Base-by-base conservation (phyloP, 1,140 invertebrate genomes). In the Drosophila ercepeae region DNA sequence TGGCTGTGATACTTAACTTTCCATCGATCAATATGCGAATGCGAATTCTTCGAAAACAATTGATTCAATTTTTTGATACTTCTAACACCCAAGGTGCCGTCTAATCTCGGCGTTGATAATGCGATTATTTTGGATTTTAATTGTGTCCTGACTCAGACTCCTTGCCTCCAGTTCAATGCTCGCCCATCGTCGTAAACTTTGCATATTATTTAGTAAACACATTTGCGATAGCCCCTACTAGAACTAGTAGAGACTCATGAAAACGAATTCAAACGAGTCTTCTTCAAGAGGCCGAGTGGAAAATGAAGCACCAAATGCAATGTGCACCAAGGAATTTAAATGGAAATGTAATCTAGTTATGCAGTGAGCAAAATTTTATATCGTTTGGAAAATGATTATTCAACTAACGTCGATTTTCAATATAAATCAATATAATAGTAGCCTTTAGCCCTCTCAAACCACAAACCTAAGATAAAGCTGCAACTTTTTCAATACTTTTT, bases 11-110 rank as follows among this genome's bases (percentile, higher is more conserved):
- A 86, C 67, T 86, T 34, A 44, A 44, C 64, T 75, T 60, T 34
- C 41, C 67, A 79, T 84, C 77, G 53, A 78, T 71, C 77, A 84
- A 36, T 52, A 63, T 58, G 45, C 68, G 13, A 76, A 63, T 58
- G 45, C 68, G 13, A 76, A 68, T 77, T 73, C 53, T 45, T 14
- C 5, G 34, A n/a, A n/a, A 65, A 76, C 72, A 86, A 81, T 74
- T 55, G 72, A 65, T 53, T 77, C 75, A 45, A 76, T 69, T 74
- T 74, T 76, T 23, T 44, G 54, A 65, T 60, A 58, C 49, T 65
- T 75, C 60, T 76, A 74, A 70, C 59, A 67, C 54, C 41, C 27
- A 52, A 67, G 70, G 60, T 59, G 73, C 42, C 46, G 39, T 19
- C 41, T 41, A 49, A 45, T 39, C 25, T 55, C 9, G 36, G 4